Conservation (phyloP, 2,113 vertebrate species). For the Dicrurus megarhynchus region DNA sequence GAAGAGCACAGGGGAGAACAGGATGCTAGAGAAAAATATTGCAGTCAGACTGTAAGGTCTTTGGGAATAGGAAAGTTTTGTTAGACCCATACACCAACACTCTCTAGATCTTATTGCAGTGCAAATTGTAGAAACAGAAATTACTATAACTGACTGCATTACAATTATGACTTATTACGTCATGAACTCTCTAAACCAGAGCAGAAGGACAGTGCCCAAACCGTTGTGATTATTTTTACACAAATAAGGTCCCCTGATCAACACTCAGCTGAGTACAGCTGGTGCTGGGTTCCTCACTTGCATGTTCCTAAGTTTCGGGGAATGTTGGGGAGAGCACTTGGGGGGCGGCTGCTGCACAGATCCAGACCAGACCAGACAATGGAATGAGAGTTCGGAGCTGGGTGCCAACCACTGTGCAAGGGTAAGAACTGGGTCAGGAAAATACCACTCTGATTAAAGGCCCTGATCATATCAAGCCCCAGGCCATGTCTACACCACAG, state of each 20-base stretch:
- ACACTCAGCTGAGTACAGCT: not conserved
- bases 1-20: not conserved
- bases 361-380: not conserved
- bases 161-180: not conserved
- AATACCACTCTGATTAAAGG: constrained; percentile 49
- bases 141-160: not conserved
- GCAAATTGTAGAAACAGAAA: not conserved
- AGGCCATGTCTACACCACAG: constrained; percentile 50
- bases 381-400: not conserved
- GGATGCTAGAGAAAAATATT: not conserved
- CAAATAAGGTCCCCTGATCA: not conserved
- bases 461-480: constrained; percentile 7
- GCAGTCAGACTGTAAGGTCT: not conserved
- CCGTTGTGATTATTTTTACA: not conserved
- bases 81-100: not conserved
- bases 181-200: not conserved
- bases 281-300: not conserved
- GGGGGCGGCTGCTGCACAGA: not conserved
- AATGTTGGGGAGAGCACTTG: not conserved
- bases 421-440: constrained; percentile 51
- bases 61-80: not conserved
- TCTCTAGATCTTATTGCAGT: not conserved
- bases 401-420: not conserved
- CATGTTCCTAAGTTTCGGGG: not conserved
- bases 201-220: not conserved